Evolutionary conservation across 1,140 invertebrate species (phyloP), one percentile per base, ranked within the genome.

Genomic region (Eupristina koningsbergeri): DNA sequence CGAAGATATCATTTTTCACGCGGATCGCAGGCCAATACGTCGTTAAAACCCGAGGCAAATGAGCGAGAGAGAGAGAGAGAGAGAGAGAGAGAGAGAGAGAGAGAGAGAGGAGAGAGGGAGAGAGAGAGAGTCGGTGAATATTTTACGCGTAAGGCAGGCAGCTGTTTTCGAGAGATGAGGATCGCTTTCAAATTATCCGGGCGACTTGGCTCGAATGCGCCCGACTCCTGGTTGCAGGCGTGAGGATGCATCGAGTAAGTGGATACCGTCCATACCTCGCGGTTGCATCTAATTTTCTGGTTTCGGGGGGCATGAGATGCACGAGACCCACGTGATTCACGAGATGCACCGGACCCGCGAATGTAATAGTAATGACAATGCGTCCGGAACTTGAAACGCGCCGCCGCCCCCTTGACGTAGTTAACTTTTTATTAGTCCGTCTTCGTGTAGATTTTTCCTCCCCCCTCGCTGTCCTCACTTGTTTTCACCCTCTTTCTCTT

Each of bases 131-230:
- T 89, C 89, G 86, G 86, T 89, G 89, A 90, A 91, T 91, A 91
- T 91, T 91, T 90, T 89, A 91, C 90, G 90, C 89, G 89, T 89
- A 90, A 90, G 89, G 89, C 90, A 87, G 89, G 90, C 90, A 91
- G 90, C 90, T 91, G 90, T 88, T 88, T 61, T n/a, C 39, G 11
- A 76, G 84, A 85, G 86, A 86, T 88, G 88, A 89, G 89, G 89
- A 91, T 91, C 89, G 89, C 88, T 91, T 91, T 90, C 90, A 90
- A 90, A 90, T 91, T 90, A 90, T 90, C 88, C 89, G 89, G 89
- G 89, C 88, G 89, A 91, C 87, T 90, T 89, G 89, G 81, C 85
- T 89, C 87, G 86, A 88, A 87, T 89, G 85, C 86, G 86, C 85
- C 85, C 86, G 81, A 83, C n/a, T n/a, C n/a, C n/a, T n/a, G n/a